Base-by-base conservation (phyloP, 2,113 vertebrate genomes). In the Cromileptes altivelis region DNA sequence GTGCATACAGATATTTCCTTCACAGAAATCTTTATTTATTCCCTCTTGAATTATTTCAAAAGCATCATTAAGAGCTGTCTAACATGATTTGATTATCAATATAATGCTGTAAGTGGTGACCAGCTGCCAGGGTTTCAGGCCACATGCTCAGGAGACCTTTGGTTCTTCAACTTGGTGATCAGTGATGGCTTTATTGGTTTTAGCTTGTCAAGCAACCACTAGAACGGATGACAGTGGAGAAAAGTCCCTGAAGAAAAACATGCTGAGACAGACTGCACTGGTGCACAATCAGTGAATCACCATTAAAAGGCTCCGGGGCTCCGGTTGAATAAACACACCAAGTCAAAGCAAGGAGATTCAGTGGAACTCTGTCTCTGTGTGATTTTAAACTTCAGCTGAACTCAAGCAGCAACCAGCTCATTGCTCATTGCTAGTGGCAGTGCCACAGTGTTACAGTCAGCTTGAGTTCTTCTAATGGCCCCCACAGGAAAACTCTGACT, bases 241-340 rank as follows among this genome's bases (percentile, higher is more conserved):
- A 50, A 52, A 37, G 57, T 50, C 18, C 56, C 45, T 10, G 45
- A 50, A 23, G 65, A 69, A 52, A 47, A 60, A 79, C n/a, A 53
- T 63, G 67, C 67, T 70, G 67, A 79, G 57, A 70, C 53, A 49
- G 19, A 49, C 50, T 45, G 50, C 65, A 45, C 74, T 69, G 75
- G 21, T 37, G 55, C 42, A 19, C 27, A 69, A 70, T 18, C 55
- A 40, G 52, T 77, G 55, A 69, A 15, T 78, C 64, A 23, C 60
- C 55, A 12, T 11, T 33, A 33, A 40, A 60, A 23, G 65, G 50
- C 76, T 78, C 9, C 55, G 50, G 42, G 65, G 21, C 65, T 61
- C n/a, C 47, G 15, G 67, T 53, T 37, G 18, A 70, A 53, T 53
- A 49, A 53, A 70, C 49, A 30, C 65, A 53, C 3, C 0, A 50